Evolutionary conservation across 2,888 invertebrate genomes (phyloP).

Genomic region (Andricus quercusramuli): DNA sequence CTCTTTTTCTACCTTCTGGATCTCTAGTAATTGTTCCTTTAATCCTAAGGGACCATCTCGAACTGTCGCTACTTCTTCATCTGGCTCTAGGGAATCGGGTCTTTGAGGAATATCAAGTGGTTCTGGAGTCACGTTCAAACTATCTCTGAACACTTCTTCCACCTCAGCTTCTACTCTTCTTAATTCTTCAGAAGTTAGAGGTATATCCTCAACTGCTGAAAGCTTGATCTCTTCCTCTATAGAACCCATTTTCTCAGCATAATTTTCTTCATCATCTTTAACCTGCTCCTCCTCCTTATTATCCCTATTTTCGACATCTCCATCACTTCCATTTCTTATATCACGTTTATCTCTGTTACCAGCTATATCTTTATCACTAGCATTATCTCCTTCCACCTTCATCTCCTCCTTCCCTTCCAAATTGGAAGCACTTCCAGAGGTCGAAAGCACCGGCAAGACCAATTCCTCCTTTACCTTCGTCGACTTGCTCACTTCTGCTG

Average conservation of each 20-base stretch:
- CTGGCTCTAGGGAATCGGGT: slow-evolving; percentile 65
- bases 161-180: slow-evolving; percentile 38
- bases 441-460: slow-evolving; percentile 67
- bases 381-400: background rate
- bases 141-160: slow-evolving; percentile 79
- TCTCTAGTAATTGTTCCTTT: slow-evolving; percentile 62
- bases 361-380: background rate
- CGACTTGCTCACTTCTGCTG: slow-evolving; percentile 65
- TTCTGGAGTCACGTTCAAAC: slow-evolving; percentile 74
- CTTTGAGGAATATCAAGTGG: slow-evolving; percentile 55
- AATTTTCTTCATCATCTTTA: slow-evolving; percentile 45
- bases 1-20: slow-evolving; percentile 60
- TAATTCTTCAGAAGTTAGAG: background rate
- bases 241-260: background rate
- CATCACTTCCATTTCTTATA: background rate
- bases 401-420: slow-evolving; percentile 24
- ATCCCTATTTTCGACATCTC: slow-evolving; percentile 40
- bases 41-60: slow-evolving; percentile 45
- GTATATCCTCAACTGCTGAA: slow-evolving; percentile 6
- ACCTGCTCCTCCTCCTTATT: slow-evolving; percentile 50
- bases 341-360: background rate
- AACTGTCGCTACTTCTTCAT: slow-evolving; percentile 26
- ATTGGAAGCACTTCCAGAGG: slow-evolving; percentile 50
- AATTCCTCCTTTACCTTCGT: slow-evolving; percentile 62
- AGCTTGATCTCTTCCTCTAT: slow-evolving; percentile 20